These are phyloP conservation scores for Rhineura floridana DNA, from an alignment of 2,113 vertebrate genomes.

Conservation along the genomic window DNA sequence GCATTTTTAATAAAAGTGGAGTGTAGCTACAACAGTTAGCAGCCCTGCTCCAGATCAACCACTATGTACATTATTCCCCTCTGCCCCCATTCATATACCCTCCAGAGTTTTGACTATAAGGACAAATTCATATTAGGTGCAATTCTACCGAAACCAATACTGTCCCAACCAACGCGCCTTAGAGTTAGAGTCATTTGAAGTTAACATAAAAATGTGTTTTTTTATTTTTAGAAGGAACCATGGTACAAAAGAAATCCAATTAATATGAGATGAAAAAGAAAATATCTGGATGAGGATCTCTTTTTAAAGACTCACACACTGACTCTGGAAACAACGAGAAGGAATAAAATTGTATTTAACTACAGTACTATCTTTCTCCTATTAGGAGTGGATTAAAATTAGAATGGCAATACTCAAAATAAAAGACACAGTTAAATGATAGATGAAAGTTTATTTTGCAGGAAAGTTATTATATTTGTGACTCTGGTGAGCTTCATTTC, in stretches of 20 bases:
- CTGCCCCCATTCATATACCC: constrained; percentile 57
- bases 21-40: constrained; percentile 58
- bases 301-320: not conserved
- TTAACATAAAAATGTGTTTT: constrained; percentile 50
- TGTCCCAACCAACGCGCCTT: constrained; percentile 64
- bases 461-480: not conserved
- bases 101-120: constrained; percentile 51
- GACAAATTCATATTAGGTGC: constrained; percentile 68
- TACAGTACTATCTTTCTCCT: not conserved
- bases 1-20: constrained; percentile 76
- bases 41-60: constrained; percentile 54
- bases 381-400: not conserved
- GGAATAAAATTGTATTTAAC: not conserved
- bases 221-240: constrained; percentile 48
- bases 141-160: constrained; percentile 70
- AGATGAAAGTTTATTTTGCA: not conserved
- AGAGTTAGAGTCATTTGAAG: constrained; percentile 54
- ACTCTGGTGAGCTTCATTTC: not conserved
- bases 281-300: not conserved
- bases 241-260: constrained; percentile 48
- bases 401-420: not conserved
- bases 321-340: not conserved
- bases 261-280: not conserved
- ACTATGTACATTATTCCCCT: constrained; percentile 48
- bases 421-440: not conserved